Conservation (phyloP, 2,888 invertebrate genomes). For the Tyria jacobaeae region DNA sequence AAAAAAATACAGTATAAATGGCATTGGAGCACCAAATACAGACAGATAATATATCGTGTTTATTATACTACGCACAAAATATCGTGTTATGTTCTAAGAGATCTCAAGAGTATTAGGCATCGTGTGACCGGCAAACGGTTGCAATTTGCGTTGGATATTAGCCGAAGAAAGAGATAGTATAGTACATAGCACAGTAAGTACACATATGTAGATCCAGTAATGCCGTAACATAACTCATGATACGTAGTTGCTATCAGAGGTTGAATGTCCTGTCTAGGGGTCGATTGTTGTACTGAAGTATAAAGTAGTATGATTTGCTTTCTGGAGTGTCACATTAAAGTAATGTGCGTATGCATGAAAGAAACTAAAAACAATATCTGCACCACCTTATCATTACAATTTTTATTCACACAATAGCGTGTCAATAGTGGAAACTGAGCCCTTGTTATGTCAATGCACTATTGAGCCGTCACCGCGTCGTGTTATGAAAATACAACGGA, state of each 20-base stretch:
- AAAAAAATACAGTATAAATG: too few species aligned
- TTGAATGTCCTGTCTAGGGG: slow-evolving; percentile 80
- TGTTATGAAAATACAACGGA: slow-evolving; percentile 53
- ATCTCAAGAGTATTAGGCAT: slow-evolving; percentile 35
- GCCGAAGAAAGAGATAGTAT: slow-evolving; percentile 67
- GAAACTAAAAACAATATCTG: neutral
- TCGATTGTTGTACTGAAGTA: too few species aligned
- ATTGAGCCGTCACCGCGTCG: slow-evolving; percentile 44
- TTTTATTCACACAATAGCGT: slow-evolving; percentile 38
- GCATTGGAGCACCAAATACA: neutral
- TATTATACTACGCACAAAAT: slow-evolving; percentile 3
- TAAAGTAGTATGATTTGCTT: too few species aligned
- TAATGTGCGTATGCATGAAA: neutral
- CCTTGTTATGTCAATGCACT: slow-evolving; percentile 51
- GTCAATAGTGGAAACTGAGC: slow-evolving; percentile 41
- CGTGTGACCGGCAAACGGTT: slow-evolving; percentile 61
- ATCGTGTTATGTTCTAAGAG: slow-evolving; percentile 20
- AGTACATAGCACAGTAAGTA: slow-evolving; percentile 42
- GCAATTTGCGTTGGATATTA: slow-evolving; percentile 78
- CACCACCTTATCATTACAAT: neutral
- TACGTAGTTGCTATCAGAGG: slow-evolving; percentile 71
- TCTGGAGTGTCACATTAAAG: neutral
- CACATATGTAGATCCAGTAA: slow-evolving; percentile 53
- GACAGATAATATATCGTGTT: neutral
- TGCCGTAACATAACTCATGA: slow-evolving; percentile 56